Evolutionary conservation across 2,888 invertebrate genomes (phyloP).

Genomic region (Meteorus cinctellus): DNA sequence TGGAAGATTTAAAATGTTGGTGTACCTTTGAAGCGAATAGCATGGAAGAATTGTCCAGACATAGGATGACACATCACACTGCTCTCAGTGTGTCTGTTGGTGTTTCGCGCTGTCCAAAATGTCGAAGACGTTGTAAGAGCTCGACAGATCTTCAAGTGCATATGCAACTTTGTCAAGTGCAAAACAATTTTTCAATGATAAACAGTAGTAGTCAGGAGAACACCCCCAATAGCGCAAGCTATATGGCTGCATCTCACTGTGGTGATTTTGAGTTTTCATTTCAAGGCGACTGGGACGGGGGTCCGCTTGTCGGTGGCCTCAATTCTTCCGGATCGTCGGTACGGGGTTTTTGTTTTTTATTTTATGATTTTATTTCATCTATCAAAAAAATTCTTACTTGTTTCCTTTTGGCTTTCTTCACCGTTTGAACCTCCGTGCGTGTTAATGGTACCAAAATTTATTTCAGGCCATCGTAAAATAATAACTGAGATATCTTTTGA

Average conservation of each 20-base stretch:
- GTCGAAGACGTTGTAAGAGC: conserved; percentile 90
- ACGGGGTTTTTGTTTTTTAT: conserved; percentile 57
- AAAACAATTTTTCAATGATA: conserved; percentile 53
- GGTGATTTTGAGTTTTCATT: conserved; percentile 67
- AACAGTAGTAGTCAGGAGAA: conserved; percentile 60
- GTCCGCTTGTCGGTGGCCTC: conserved; percentile 57
- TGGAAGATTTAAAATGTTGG: conserved; percentile 73
- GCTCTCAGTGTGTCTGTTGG: conserved; percentile 74
- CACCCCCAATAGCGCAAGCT: conserved; percentile 58
- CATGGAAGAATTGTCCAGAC: conserved; percentile 66
- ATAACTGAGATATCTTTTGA: conserved; percentile 54
- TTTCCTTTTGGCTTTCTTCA: conserved; percentile 24
- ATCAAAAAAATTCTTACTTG: conserved; percentile 25
- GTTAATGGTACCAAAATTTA: not conserved
- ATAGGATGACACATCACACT: conserved; percentile 69
- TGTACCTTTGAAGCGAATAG: conserved; percentile 69
- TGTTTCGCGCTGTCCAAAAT: conserved; percentile 89
- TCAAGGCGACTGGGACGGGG: conserved; percentile 68
- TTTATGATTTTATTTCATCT: conserved; percentile 46
- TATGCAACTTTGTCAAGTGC: conserved; percentile 79
- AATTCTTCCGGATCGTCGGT: conserved; percentile 69
- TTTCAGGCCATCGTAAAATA: not conserved
- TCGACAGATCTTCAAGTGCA: conserved; percentile 86
- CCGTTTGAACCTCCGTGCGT: not conserved
- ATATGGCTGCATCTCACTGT: conserved; percentile 61